Evolutionary conservation across 2,797 vertebrate genomes (phyloP).

Genomic region (Sebastes minor): DNA sequence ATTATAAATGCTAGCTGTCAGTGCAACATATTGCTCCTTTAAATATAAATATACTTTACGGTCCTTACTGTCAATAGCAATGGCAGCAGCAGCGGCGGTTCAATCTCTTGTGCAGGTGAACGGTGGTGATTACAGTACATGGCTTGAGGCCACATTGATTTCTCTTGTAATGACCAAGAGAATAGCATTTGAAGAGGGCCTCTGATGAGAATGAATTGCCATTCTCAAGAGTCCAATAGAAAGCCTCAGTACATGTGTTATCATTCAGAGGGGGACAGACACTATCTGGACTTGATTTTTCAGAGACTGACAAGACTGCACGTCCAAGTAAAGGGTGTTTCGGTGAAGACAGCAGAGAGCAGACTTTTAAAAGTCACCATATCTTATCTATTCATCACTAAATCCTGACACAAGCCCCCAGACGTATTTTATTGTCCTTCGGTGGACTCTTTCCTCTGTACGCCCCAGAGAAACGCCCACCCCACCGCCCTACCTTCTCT

Average conservation of each 20-base stretch:
- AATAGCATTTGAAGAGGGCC: slow-evolving; percentile 43
- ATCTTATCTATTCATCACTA: neutral
- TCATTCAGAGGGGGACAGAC: slow-evolving; percentile 30
- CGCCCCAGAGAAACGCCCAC: neutral
- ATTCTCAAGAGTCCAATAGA: slow-evolving; percentile 43
- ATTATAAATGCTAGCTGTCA: too few relatives aligned
- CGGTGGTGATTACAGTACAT: slow-evolving; percentile 24
- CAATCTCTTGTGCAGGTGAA: slow-evolving; percentile 8
- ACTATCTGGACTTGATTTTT: slow-evolving; percentile 20
- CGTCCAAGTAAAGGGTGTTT: neutral
- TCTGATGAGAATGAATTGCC: slow-evolving; percentile 34
- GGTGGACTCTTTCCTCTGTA: neutral
- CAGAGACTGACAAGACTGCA: slow-evolving; percentile 8
- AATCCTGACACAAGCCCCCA: neutral
- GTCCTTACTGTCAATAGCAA: neutral
- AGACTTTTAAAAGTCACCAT: neutral
- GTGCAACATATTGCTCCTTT: neutral
- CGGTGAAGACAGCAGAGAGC: neutral
- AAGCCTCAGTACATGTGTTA: slow-evolving; percentile 25
- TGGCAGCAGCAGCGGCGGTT: neutral
- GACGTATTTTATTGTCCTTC: neutral
- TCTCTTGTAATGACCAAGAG: slow-evolving; percentile 47
- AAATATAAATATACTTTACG: neutral
- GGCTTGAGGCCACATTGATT: slow-evolving; percentile 47
- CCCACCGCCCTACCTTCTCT: neutral